Evolutionary conservation across 2,888 invertebrate genomes (phyloP).

Genomic region (Cataglyphis albicans): DNA sequence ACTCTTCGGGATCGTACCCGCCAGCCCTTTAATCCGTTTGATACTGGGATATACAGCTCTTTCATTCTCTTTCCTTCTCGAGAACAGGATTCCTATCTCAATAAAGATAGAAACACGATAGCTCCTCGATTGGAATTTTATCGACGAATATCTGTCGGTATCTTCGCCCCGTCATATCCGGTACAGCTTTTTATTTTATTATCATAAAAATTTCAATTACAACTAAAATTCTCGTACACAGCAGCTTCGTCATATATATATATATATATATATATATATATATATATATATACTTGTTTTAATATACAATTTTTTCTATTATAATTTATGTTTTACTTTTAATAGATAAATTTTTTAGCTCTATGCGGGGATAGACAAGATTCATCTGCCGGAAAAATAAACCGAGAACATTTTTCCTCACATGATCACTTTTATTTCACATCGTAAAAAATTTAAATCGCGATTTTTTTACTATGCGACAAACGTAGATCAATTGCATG

Average conservation of each 20-base stretch:
- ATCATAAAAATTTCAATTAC: not conserved
- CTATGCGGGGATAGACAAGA: not conserved
- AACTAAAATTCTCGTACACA: not conserved
- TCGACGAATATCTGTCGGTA: not conserved
- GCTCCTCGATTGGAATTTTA: not conserved
- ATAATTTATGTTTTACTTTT: not conserved
- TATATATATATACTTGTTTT: not conserved
- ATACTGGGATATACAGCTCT: constrained; percentile 31
- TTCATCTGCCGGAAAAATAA: constrained; percentile 3
- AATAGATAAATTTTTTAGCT: not conserved
- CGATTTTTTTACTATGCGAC: constrained; percentile 47
- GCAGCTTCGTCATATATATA: not conserved
- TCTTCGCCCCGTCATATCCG: not conserved
- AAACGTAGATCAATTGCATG: constrained; percentile 16
- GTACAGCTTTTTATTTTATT: not conserved
- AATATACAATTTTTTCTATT: not conserved
- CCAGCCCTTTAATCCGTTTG: constrained; percentile 26
- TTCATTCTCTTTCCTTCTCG: not conserved
- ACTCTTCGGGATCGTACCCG: constrained; percentile 6
- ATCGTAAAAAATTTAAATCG: constrained; percentile 57
- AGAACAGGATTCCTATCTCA: not conserved
- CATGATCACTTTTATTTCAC: constrained; percentile 10
- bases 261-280: no score
- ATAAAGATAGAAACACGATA: constrained; percentile 18
- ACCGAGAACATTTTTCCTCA: not conserved